These are phyloP conservation scores for Caenorhabditis remanei DNA, from an alignment of 1,140 invertebrate species.

Conservation along the genomic window DNA sequence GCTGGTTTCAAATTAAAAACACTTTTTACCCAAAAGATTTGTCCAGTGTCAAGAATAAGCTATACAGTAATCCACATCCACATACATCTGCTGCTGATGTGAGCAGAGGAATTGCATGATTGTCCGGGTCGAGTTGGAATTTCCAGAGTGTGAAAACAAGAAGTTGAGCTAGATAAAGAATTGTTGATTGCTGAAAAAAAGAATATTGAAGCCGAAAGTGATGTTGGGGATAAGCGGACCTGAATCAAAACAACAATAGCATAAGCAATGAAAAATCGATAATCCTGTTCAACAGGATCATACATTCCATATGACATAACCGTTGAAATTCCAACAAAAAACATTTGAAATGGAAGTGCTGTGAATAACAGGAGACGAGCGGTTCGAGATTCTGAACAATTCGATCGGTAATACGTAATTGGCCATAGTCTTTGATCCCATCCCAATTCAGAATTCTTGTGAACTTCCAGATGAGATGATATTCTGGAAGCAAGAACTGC, in stretches of 20 bases:
- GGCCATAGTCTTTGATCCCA: neutral
- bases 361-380: conserved; percentile 30
- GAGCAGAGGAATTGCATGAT: conserved; percentile 42
- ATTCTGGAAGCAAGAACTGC: conserved; percentile 31
- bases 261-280: neutral
- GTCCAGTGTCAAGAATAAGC: conserved; percentile 3
- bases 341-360: conserved; percentile 33
- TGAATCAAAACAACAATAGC: conserved; percentile 18
- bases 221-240: neutral
- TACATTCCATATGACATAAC: neutral
- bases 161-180: conserved; percentile 17
- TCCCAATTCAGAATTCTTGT: conserved; percentile 2
- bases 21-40: neutral
- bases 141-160: conserved; percentile 9
- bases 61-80: conserved; percentile 17
- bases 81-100: conserved; percentile 33
- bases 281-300: conserved; percentile 7
- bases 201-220: neutral
- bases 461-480: conserved; percentile 18
- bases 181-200: conserved; percentile 4
- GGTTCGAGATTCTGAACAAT: conserved; percentile 7
- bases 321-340: conserved; percentile 31
- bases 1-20: neutral
- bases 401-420: neutral
- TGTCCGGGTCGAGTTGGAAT: conserved; percentile 8